These are phyloP conservation scores for Lerema accius DNA, from an alignment of 1,140 invertebrate species.

Conservation along the genomic window DNA sequence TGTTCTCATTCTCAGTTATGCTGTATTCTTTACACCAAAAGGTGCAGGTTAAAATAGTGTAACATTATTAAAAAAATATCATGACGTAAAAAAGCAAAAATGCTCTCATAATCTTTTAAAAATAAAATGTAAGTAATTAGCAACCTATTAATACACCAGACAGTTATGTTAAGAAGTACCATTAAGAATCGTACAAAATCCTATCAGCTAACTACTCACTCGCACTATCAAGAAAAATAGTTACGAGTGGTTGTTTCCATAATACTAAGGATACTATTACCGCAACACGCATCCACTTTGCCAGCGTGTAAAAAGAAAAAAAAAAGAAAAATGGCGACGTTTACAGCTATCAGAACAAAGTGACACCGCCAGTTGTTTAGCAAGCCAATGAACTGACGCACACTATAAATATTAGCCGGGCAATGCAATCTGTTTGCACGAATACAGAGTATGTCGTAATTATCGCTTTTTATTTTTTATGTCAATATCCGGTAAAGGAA, in stretches of 20 bases:
- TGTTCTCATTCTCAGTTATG: no score
- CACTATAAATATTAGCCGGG: neutral
- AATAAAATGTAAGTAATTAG: no score
- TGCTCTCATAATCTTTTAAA: no score
- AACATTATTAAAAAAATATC: no score
- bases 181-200: no score
- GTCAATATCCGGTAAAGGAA: neutral
- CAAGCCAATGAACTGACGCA: neutral
- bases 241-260: neutral
- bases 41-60: no score
- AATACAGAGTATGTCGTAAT: slow-evolving; percentile 1
- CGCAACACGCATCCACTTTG: neutral
- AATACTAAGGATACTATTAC: neutral
- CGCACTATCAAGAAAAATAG: neutral
- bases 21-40: no score
- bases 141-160: no score
- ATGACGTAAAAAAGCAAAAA: no score
- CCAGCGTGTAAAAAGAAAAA: neutral
- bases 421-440: neutral
- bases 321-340: neutral
- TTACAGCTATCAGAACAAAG: slow-evolving; percentile 3
- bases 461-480: neutral
- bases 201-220: neutral
- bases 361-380: slow-evolving; percentile 1
- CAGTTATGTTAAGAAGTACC: no score